These are phyloP conservation scores for Xenopus petersii DNA, from an alignment of 2,797 vertebrate species.

Conservation along the genomic window DNA sequence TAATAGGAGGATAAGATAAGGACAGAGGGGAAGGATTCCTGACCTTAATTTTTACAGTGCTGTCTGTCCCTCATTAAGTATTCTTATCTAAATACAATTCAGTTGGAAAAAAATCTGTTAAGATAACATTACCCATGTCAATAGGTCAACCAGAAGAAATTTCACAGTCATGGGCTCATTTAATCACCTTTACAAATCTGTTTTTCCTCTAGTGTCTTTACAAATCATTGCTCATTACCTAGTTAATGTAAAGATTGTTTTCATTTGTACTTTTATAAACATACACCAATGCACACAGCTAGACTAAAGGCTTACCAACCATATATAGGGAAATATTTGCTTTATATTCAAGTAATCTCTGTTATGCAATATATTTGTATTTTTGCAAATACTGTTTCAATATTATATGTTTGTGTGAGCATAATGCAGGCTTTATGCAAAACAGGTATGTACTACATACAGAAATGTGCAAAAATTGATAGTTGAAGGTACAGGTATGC, in stretches of 20 bases:
- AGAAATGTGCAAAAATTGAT: no score
- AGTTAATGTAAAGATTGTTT: neutral
- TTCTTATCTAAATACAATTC: conserved; percentile 25
- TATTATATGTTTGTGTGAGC: no score
- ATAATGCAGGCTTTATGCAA: no score
- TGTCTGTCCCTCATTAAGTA: conserved; percentile 17
- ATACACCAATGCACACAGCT: no score
- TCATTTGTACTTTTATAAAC: no score
- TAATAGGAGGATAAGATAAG: conserved; percentile 1
- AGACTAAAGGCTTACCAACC: no score
- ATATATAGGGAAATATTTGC: no score
- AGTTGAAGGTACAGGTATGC: no score
- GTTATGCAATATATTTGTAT: no score
- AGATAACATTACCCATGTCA: conserved; percentile 21
- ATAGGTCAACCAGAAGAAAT: conserved; percentile 20
- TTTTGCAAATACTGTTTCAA: no score
- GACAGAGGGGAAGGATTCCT: conserved; percentile 5
- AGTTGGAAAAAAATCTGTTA: conserved; percentile 15
- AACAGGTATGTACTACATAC: no score
- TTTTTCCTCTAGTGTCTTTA: conserved; percentile 1
- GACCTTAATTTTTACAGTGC: conserved; percentile 17
- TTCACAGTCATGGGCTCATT: conserved; percentile 16
- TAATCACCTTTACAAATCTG: conserved; percentile 10
- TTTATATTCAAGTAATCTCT: no score
- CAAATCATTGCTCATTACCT: neutral